These are phyloP conservation scores for Ptychoptera contaminata DNA, from an alignment of 2,888 invertebrate genomes.

Conservation along the genomic window DNA sequence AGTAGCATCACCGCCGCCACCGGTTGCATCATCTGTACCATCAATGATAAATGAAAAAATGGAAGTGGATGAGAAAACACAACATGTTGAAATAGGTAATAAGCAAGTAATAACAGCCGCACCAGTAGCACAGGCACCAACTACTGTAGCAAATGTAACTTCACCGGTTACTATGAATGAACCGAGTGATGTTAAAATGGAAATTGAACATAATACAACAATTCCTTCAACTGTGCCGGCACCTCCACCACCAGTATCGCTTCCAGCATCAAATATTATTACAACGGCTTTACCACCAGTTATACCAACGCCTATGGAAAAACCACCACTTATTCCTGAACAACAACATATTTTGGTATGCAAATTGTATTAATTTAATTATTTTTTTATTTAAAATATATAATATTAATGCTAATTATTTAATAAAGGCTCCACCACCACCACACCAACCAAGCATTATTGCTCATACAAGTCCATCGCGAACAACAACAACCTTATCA, in stretches of 20 bases:
- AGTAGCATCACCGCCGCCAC: conserved; percentile 7
- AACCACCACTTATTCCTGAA: background rate
- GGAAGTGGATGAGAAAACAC: background rate
- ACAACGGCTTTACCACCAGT: conserved; percentile 8
- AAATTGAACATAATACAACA: background rate
- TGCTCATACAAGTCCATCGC: conserved; percentile 1
- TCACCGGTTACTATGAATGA: background rate
- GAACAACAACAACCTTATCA: conserved; percentile 5
- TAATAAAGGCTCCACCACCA: conserved; percentile 10
- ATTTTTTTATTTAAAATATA: too few species aligned
- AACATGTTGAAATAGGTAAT: conserved; percentile 31
- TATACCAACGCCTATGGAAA: background rate
- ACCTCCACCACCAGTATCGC: conserved; percentile 10
- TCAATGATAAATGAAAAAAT: background rate
- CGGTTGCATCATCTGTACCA: conserved; percentile 10
- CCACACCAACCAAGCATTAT: conserved; percentile 8
- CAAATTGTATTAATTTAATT: too few species aligned
- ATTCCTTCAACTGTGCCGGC: conserved; percentile 6
- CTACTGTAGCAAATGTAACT: conserved; percentile 6
- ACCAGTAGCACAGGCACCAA: conserved; percentile 33
- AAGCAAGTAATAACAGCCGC: conserved; percentile 30
- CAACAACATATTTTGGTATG: too few species aligned
- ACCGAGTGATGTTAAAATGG: background rate
- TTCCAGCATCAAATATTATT: background rate
- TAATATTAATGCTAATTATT: too few species aligned